Conservation (phyloP, 2,888 invertebrate genomes). For the Eupithecia abbreviata region DNA sequence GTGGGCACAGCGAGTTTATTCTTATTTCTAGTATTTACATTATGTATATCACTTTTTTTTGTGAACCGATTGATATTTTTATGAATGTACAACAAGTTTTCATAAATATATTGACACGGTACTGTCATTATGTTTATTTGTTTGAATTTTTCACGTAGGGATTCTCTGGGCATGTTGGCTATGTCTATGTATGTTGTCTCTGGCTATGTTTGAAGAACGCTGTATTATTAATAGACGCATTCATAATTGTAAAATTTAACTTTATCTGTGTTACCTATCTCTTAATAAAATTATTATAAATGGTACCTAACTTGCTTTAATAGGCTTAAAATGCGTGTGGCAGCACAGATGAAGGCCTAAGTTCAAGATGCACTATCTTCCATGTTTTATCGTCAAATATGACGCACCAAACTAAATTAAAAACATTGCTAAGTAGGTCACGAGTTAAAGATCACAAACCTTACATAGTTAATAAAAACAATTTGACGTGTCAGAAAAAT, state of each 20-base stretch:
- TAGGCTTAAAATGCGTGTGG: conserved; percentile 2
- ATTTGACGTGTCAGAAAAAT: not conserved
- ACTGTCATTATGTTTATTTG: no score
- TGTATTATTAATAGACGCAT: not conserved
- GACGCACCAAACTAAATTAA: conserved; percentile 9
- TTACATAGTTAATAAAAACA: not conserved
- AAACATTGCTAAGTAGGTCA: conserved; percentile 14
- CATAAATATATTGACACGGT: no score
- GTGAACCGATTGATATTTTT: no score
- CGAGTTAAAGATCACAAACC: not conserved
- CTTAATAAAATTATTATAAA: not conserved
- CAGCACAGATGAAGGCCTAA: conserved; percentile 3
- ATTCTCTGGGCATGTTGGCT: no score
- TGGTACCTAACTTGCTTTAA: not conserved
- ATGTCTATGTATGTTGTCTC: no score
- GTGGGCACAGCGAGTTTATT: no score
- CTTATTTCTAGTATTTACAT: no score
- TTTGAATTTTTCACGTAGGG: no score
- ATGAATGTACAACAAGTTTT: no score
- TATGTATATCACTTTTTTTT: no score
- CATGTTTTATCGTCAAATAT: conserved; percentile 17
- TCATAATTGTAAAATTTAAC: not conserved
- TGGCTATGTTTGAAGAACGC: not conserved
- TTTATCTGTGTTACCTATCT: not conserved
- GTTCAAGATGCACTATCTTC: conserved; percentile 13